Conservation (phyloP, 35 echinoderm and acorn worm genomes). For the Lytechinus pictus region DNA sequence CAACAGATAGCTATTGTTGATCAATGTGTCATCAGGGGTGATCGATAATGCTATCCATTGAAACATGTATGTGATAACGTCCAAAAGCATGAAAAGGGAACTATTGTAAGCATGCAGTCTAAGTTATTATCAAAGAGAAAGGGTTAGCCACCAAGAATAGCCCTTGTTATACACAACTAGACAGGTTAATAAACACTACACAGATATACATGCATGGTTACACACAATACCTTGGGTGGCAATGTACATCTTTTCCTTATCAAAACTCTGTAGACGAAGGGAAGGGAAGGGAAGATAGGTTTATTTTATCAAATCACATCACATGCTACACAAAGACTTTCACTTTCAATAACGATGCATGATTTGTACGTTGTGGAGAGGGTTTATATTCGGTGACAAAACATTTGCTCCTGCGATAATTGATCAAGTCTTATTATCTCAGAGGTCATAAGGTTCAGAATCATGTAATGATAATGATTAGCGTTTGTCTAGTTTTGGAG, state of each 20-base stretch:
- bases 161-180: background rate
- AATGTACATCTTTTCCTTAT: slow-evolving; percentile 66
- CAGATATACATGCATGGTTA: background rate
- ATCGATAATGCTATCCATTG: background rate
- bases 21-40: no score
- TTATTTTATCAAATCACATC: background rate
- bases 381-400: no score
- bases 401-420: no score
- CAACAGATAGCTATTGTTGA: no score
- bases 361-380: no score
- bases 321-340: background rate
- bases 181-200: background rate
- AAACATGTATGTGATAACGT: no score
- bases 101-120: background rate
- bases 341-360: no score
- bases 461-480: no score
- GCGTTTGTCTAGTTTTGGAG: no score
- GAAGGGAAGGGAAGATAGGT: background rate
- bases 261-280: slow-evolving; percentile 54
- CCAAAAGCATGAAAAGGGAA: no score
- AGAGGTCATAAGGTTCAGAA: no score
- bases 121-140: background rate
- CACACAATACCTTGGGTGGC: slow-evolving; percentile 71
- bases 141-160: background rate
- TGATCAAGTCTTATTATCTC: no score